Evolutionary conservation across 35 echinoderm and acorn worm species (phyloP).

Genomic region (Stichopus chloronotus): DNA sequence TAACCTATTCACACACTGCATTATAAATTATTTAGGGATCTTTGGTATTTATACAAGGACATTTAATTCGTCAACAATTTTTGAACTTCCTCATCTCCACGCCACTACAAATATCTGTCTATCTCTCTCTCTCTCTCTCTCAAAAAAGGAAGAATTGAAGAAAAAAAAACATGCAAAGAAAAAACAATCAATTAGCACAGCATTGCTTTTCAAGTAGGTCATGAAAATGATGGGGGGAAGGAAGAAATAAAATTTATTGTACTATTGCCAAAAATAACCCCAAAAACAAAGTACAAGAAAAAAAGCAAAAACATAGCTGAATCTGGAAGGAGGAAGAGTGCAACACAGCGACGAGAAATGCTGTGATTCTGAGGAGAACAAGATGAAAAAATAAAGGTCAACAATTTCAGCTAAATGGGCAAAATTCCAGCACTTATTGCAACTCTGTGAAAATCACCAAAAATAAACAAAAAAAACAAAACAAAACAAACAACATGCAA

Average conservation of each 20-base stretch:
- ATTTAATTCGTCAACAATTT: neutral
- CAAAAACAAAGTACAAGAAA: too few relatives aligned
- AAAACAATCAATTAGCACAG: neutral
- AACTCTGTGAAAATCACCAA: slow-evolving; percentile 19
- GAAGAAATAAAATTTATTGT: neutral
- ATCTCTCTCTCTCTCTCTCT: neutral
- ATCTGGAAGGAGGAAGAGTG: too few relatives aligned
- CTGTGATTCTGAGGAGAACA: neutral
- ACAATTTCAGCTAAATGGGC: slow-evolving; percentile 46
- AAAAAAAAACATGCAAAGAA: neutral
- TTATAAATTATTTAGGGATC: neutral
- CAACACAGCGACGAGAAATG: neutral
- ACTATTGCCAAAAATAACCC: too few relatives aligned
- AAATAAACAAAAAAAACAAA: neutral
- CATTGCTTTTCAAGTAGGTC: neutral
- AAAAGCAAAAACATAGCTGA: too few relatives aligned
- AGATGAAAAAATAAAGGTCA: neutral
- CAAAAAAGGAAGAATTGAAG: neutral
- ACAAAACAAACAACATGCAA: too few relatives aligned
- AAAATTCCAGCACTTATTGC: slow-evolving; percentile 45
- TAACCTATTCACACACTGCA: slow-evolving; percentile 27
- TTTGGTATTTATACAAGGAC: slow-evolving; percentile 46
- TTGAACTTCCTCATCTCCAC: neutral
- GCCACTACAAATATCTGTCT: neutral
- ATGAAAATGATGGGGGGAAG: neutral